Percentiles rank a stretch among this genome's conserved stretches.
phyloP scores from a whole-genome alignment of 2,113 vertebrate genomes.

The Hippocampus mohnikei region DNA sequence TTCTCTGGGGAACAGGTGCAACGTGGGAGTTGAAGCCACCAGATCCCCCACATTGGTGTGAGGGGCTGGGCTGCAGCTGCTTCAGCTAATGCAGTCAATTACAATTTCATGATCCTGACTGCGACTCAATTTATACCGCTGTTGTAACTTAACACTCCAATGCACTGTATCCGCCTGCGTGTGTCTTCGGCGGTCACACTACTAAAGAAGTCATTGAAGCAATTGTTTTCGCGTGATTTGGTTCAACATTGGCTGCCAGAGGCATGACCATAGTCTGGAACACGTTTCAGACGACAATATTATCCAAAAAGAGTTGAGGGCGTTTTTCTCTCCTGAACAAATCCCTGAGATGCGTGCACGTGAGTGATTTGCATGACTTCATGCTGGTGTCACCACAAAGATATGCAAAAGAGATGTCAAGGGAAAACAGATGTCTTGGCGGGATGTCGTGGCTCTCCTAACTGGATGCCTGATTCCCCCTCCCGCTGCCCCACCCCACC shows the following conservation, averaged over 20 bases:
- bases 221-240: background rate
- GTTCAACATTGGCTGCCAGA: background rate
- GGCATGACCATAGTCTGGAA: conserved; percentile 6
- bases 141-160: conserved; percentile 5
- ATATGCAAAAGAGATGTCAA: conserved; percentile 20
- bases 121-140: conserved; percentile 23
- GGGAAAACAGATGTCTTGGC: conserved; percentile 51
- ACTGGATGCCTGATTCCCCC: conserved; percentile 32
- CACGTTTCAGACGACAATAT: background rate
- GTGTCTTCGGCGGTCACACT: background rate
- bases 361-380: conserved; percentile 27
- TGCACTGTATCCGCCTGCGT: background rate
- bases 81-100: conserved; percentile 36
- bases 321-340: background rate
- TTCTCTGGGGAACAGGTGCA: conserved; percentile 70
- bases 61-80: conserved; percentile 53
- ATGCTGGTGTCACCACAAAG: conserved; percentile 31
- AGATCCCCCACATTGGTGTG: conserved; percentile 37
- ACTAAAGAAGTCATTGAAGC: background rate
- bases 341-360: conserved; percentile 20
- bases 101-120: conserved; percentile 21
- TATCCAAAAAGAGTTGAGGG: background rate
- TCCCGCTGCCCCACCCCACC: background rate
- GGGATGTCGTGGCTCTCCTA: conserved; percentile 15
- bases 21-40: conserved; percentile 65